Evolutionary conservation across 2,888 invertebrate genomes (phyloP).

Genomic region (Heliconius ismenius): DNA sequence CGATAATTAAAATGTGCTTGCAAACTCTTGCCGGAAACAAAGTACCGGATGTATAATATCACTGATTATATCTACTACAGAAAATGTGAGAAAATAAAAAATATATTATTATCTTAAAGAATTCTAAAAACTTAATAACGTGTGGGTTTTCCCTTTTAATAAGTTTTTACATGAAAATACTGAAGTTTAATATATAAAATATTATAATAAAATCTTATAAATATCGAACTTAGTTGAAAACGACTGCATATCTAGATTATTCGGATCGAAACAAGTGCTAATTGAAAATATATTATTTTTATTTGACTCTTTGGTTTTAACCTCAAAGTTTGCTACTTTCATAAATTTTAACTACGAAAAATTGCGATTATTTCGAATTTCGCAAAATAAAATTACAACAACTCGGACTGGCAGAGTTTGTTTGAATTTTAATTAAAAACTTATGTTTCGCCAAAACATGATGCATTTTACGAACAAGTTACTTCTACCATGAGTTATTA

Average conservation of each 20-base stretch:
- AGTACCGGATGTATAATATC: no score
- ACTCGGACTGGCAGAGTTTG: slow-evolving; percentile 11
- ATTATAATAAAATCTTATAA: no score
- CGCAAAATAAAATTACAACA: slow-evolving; percentile 14
- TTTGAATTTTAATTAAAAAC: slow-evolving; percentile 27
- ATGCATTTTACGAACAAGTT: slow-evolving; percentile 17
- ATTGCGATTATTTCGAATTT: slow-evolving; percentile 15
- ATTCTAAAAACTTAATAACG: no score
- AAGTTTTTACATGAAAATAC: no score
- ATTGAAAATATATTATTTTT: neutral
- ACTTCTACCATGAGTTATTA: neutral
- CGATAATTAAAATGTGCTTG: no score
- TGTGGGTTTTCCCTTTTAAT: no score
- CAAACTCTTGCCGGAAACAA: no score
- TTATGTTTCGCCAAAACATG: slow-evolving; percentile 21
- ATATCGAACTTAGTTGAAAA: no score
- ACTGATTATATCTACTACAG: no score
- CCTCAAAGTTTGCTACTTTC: slow-evolving; percentile 6
- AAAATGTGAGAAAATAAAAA: no score
- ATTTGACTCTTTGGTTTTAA: neutral
- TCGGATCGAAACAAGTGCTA: neutral
- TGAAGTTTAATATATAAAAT: no score
- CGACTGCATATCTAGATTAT: neutral
- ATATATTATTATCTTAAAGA: no score
- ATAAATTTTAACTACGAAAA: slow-evolving; percentile 16